Percentiles rank a stretch among this genome's conserved stretches.
Conservation (phyloP, 2,888 invertebrate species). For the Galerucella nymphaeae region DNA sequence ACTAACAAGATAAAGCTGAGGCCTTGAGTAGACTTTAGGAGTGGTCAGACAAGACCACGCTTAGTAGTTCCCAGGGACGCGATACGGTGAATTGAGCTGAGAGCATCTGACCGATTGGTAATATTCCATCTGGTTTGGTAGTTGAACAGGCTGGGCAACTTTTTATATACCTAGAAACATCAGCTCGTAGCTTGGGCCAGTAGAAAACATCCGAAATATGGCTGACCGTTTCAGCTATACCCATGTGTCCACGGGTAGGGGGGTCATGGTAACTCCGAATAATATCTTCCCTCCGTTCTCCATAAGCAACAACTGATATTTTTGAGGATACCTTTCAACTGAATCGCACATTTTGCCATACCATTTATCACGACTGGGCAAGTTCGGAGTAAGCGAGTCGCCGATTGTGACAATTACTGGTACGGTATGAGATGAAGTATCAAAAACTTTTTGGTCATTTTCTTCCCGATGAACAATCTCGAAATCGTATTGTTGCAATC, state of each 20-base stretch:
- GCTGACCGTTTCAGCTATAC: neutral
- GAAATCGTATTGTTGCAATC: conserved; percentile 14
- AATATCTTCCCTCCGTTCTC: neutral
- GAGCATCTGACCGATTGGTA: conserved; percentile 29
- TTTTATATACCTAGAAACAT: neutral
- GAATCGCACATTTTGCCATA: no score
- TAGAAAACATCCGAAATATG: neutral
- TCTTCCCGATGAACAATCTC: neutral
- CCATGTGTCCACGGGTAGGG: neutral
- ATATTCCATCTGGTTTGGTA: conserved; percentile 35
- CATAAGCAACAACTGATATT: no score
- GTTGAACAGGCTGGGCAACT: conserved; percentile 12
- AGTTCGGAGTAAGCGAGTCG: no score
- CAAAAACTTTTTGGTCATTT: no score
- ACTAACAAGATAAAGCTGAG: conserved; percentile 32
- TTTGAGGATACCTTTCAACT: no score
- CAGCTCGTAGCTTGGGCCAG: neutral
- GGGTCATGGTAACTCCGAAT: neutral
- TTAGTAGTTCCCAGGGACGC: conserved; percentile 35
- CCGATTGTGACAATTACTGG: no score
- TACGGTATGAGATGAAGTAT: no score
- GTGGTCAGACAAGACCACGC: conserved; percentile 31
- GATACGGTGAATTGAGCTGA: conserved; percentile 19
- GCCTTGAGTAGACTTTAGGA: conserved; percentile 31
- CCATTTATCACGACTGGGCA: no score